phyloP scores from a whole-genome alignment of 2,888 invertebrate genomes.

The Drosophila nr. perissopoda region DNA sequence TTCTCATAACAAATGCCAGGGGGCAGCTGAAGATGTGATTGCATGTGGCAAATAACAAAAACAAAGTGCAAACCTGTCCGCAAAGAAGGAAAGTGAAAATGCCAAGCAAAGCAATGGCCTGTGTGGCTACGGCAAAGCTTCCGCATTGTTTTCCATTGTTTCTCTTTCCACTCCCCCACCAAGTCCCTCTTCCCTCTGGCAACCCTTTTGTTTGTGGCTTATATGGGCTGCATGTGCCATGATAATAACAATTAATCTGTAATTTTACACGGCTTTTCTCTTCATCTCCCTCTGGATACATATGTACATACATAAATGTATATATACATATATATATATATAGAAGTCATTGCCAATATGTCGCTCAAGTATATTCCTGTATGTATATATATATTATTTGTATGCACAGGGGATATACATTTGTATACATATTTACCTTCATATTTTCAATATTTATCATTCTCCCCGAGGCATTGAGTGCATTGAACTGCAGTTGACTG shows the following conservation, averaged over 20 bases:
- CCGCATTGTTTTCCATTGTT: slow-evolving; percentile 58
- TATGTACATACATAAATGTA: background rate
- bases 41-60: slow-evolving; percentile 32
- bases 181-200: background rate
- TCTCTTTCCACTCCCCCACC: background rate
- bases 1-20: slow-evolving; percentile 38
- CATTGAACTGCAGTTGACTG: slow-evolving; percentile 48
- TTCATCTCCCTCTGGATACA: background rate
- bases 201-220: slow-evolving; percentile 33
- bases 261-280: slow-evolving; percentile 52
- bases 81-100: slow-evolving; percentile 63
- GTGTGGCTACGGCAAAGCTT: slow-evolving; percentile 36
- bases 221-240: slow-evolving; percentile 29
- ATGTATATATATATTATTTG: background rate
- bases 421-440: slow-evolving; percentile 22
- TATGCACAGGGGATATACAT: background rate
- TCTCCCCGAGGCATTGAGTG: slow-evolving; percentile 22
- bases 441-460: slow-evolving; percentile 58
- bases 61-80: slow-evolving; percentile 31
- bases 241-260: slow-evolving; percentile 60
- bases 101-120: slow-evolving; percentile 40
- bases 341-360: slow-evolving; percentile 53
- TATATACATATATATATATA: background rate
- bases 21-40: slow-evolving; percentile 12
- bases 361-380: slow-evolving; percentile 16